A percentile compares a stretch with the other conserved stretches of the same genome.
These are phyloP conservation scores for Lytechinus pictus DNA, from an alignment of 35 echinoderm and acorn worm genomes.

Conservation along the genomic window DNA sequence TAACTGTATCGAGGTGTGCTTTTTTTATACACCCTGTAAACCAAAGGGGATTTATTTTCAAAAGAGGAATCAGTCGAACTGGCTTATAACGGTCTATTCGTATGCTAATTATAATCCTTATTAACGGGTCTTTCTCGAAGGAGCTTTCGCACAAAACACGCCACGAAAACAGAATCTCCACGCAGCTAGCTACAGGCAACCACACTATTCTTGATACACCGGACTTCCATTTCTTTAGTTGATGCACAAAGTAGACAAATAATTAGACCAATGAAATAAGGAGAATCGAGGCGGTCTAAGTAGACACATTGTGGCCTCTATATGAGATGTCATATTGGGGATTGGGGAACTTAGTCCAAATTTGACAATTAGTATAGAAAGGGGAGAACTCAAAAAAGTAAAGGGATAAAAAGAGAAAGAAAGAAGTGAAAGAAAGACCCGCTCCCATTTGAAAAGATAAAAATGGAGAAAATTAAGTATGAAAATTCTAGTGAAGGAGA, in stretches of 20 bases:
- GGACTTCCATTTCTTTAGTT: not conserved
- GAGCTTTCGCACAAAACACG: not conserved
- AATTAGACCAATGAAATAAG: not conserved
- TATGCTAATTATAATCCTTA: not conserved
- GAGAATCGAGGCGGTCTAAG: not conserved
- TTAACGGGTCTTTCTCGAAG: not conserved
- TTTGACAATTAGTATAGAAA: too few species aligned
- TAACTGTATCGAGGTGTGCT: not conserved
- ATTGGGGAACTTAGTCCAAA: too few species aligned
- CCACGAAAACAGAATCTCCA: constrained; percentile 6
- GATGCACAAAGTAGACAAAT: not conserved
- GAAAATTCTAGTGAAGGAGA: too few species aligned
- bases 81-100: not conserved
- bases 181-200: not conserved
- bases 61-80: not conserved
- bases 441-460: too few species aligned
- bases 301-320: not conserved
- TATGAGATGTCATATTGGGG: too few species aligned
- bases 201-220: not conserved
- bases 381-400: not conserved
- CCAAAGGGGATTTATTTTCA: not conserved
- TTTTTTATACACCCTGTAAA: not conserved
- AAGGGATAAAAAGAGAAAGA: not conserved
- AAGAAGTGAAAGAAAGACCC: not conserved
- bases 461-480: too few species aligned